These are phyloP conservation scores for Saimiri boliviensis DNA, from an alignment of 2,113 vertebrate genomes.

Conservation along the genomic window DNA sequence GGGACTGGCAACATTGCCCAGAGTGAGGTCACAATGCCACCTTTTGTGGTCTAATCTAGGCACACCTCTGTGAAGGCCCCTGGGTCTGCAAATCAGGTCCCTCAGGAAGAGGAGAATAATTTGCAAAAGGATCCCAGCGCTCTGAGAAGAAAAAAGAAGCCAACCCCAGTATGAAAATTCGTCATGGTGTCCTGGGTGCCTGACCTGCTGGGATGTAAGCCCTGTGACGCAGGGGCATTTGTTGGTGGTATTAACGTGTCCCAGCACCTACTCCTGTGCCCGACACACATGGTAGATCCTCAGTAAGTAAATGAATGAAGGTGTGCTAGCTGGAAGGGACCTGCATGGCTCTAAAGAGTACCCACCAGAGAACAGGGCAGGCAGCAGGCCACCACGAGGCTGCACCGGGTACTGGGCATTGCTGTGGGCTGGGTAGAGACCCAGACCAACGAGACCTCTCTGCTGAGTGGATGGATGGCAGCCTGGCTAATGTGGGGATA, in stretches of 20 bases:
- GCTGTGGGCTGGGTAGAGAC: background rate
- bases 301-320: background rate
- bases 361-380: background rate
- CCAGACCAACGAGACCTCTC: background rate
- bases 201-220: fast-evolving
- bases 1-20: background rate
- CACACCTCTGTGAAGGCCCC: background rate
- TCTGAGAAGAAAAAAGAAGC: background rate
- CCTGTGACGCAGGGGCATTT: fast-evolving
- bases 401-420: background rate
- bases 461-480: background rate
- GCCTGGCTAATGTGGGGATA: background rate
- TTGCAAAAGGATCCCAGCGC: background rate
- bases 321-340: background rate
- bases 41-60: no score
- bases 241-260: background rate
- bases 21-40: background rate
- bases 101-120: background rate
- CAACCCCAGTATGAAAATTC: background rate
- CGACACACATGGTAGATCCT: background rate
- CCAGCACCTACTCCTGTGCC: background rate
- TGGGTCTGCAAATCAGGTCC: background rate
- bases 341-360: background rate
- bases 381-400: background rate
- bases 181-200: fast-evolving